Base-by-base conservation (phyloP, 1,140 invertebrate genomes). In the Oscheius sp. region DNA sequence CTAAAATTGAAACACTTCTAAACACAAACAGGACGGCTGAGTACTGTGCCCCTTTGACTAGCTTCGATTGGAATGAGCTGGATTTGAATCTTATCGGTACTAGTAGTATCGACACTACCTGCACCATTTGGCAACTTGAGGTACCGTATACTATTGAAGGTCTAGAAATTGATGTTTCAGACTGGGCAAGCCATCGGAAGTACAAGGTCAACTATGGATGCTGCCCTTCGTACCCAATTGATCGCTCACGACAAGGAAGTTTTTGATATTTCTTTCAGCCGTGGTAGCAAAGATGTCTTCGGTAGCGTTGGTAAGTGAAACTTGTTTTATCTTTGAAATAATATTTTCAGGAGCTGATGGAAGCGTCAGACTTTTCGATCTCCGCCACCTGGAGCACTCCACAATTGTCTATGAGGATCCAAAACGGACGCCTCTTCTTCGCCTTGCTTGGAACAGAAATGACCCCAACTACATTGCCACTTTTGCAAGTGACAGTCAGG, bases 201-300 rank as follows among this genome's bases (percentile, higher is more conserved):
- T 0, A 87, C 94, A 59, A 92, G 95, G 0, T 94, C 93, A 78
- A 69, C 79, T 10, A 82, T 77, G 18, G 76, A 82, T 70, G 96
- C 95, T 1, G 95, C 97, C 87, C 95, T 99, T 0, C 97, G 98
- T 87, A 99, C 95, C 0, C 95, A 99, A 85, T 87, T 99, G 0
- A 99, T 99, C 78, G 97, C 97, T 59, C 97, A 99, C 85, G 97
- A 99, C 84, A 99, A 99, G 86, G 96, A 99, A 87, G 97, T 99
- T 3, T 99, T 97, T 85, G 97, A 99, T 85, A 98, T 99, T 79
- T 94, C 94, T 36, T 99, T 99, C 85, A 97, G 93, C 82, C 94
- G 95, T 61, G 95, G 95, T 68, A 95, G 95, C 0, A 89, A 95
- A n/a, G 97, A 99, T 85, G 97, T 99, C 92, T 99, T 99, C 88